These are phyloP conservation scores for Sebastolobus altivelis DNA, from an alignment of 2,797 vertebrate genomes.

Conservation along the genomic window DNA sequence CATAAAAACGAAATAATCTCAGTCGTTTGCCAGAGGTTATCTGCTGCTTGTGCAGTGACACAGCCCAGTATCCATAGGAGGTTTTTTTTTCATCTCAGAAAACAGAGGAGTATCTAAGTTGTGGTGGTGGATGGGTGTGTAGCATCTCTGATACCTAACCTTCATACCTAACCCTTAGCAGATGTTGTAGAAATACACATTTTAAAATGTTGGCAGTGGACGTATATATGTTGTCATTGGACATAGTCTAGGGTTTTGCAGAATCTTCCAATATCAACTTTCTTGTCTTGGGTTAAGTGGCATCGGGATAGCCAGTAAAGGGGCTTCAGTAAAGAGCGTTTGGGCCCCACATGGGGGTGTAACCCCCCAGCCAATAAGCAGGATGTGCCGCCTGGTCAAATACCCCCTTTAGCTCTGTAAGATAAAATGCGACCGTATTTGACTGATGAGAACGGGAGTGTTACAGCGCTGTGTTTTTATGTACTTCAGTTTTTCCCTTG, in stretches of 20 bases:
- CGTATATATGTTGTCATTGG: background rate
- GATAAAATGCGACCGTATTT: too few species aligned
- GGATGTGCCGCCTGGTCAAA: too few species aligned
- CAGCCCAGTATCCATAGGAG: background rate
- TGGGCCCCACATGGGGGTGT: too few species aligned
- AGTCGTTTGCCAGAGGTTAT: background rate
- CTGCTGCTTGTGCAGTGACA: background rate
- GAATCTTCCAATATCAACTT: background rate
- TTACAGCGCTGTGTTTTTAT: too few species aligned
- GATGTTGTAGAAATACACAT: background rate
- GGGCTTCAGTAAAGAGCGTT: too few species aligned
- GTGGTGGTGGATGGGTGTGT: background rate
- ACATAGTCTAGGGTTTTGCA: background rate
- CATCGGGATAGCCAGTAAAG: background rate
- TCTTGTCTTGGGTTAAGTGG: background rate
- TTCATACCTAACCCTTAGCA: too few species aligned
- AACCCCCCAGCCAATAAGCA: too few species aligned
- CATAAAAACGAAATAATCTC: background rate
- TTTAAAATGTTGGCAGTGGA: background rate
- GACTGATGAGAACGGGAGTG: too few species aligned
- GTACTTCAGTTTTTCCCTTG: too few species aligned
- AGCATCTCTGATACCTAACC: background rate
- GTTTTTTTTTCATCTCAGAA: background rate
- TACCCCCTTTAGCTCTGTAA: too few species aligned
- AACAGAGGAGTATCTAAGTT: background rate